These are phyloP conservation scores for Drosophila ambigua DNA, from an alignment of 1,140 invertebrate species.

Conservation along the genomic window DNA sequence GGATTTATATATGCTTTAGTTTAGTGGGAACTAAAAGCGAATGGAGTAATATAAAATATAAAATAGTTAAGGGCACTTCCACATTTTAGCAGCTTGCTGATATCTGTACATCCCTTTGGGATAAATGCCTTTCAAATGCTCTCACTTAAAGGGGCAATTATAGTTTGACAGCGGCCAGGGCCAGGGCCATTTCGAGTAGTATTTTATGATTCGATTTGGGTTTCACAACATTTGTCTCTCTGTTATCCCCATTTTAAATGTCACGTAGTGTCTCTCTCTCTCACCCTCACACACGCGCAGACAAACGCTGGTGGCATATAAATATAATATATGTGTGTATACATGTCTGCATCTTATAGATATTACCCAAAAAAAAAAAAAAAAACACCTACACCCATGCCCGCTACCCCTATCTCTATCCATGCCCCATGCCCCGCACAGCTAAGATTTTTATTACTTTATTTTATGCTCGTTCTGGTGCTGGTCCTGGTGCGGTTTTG, in stretches of 20 bases:
- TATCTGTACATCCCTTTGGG: neutral
- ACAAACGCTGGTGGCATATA: constrained; percentile 41
- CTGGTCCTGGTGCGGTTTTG: constrained; percentile 36
- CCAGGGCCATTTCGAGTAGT: constrained; percentile 48
- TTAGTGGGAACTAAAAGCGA: no score
- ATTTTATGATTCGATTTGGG: constrained; percentile 80
- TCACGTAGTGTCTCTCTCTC: constrained; percentile 51
- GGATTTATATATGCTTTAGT: no score
- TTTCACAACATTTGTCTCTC: constrained; percentile 53
- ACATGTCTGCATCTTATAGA: constrained; percentile 71
- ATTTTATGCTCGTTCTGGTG: constrained; percentile 70
- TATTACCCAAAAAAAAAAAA: constrained; percentile 32
- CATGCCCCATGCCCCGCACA: constrained; percentile 17
- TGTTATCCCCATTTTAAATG: constrained; percentile 73
- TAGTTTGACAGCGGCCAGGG: constrained; percentile 38
- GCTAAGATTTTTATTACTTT: constrained; percentile 82
- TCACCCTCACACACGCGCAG: constrained; percentile 18
- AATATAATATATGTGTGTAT: constrained; percentile 41
- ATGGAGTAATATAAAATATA: no score
- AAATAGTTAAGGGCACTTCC: neutral
- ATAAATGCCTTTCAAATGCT: constrained; percentile 41
- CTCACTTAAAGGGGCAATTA: constrained; percentile 72
- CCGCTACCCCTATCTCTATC: neutral
- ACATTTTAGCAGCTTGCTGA: neutral
- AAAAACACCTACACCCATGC: constrained; percentile 6